Evolutionary conservation across 2,113 vertebrate species (phyloP).

Genomic region (Chaenogobius annularis): DNA sequence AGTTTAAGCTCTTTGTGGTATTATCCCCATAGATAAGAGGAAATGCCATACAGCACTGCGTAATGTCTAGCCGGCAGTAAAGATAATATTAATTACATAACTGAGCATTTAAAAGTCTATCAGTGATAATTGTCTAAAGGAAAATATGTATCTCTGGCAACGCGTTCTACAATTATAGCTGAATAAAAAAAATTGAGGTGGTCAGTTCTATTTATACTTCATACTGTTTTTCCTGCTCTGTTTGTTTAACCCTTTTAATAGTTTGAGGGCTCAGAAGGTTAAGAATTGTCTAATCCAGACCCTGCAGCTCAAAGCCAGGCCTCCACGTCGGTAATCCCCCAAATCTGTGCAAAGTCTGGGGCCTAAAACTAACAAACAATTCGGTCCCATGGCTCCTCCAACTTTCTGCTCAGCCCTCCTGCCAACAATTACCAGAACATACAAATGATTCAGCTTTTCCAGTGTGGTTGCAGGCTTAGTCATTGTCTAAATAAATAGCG

Average conservation of each 20-base stretch:
- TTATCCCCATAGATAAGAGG: neutral
- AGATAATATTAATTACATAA: neutral
- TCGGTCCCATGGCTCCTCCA: conserved; percentile 3
- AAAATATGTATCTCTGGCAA: neutral
- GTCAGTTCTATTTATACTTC: neutral
- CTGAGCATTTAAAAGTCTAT: neutral
- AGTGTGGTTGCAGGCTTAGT: conserved; percentile 31
- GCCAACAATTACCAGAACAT: conserved; percentile 18
- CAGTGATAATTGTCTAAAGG: neutral
- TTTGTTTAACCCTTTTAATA: conserved; percentile 5
- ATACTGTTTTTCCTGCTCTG: neutral
- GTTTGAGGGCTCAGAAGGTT: neutral
- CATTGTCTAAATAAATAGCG: conserved; percentile 46
- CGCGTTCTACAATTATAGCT: neutral
- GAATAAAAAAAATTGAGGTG: neutral
- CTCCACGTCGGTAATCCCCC: neutral
- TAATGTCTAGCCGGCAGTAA: neutral
- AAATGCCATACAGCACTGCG: neutral
- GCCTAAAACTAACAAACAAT: neutral
- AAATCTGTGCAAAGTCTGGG: neutral
- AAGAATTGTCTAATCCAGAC: neutral
- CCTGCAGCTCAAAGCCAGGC: neutral
- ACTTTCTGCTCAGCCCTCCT: neutral
- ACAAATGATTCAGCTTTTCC: conserved; percentile 36
- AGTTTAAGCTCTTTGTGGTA: neutral